Evolutionary conservation across 2,113 vertebrate species (phyloP).

Genomic region (Saiga tatarica): DNA sequence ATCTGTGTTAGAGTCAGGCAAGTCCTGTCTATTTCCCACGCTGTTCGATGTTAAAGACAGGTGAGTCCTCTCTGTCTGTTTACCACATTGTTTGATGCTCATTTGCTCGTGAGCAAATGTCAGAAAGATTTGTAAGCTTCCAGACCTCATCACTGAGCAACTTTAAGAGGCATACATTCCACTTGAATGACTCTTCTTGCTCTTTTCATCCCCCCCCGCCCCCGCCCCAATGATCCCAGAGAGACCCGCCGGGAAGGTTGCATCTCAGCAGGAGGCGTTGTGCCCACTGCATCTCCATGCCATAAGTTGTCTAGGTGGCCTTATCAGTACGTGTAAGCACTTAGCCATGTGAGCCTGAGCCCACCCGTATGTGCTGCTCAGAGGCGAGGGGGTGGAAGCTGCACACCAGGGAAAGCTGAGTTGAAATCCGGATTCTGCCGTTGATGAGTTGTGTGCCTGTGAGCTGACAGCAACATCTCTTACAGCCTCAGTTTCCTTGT

Average conservation of each 20-base stretch:
- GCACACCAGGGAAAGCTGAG: neutral
- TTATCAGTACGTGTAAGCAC: accelerated
- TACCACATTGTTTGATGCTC: neutral
- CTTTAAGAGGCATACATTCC: neutral
- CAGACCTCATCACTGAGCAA: neutral
- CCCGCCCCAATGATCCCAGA: neutral
- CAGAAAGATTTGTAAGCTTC: neutral
- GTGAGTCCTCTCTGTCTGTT: neutral
- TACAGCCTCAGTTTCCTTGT: neutral
- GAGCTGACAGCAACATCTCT: neutral
- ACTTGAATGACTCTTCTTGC: neutral
- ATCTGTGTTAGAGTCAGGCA: neutral
- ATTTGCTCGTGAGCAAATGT: neutral
- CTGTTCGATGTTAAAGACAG: neutral
- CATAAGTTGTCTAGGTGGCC: neutral
- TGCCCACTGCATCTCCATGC: neutral
- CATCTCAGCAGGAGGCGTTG: too few relatives aligned
- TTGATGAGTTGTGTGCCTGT: neutral
- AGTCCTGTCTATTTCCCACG: neutral
- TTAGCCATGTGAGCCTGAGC: neutral
- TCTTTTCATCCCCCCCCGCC: neutral
- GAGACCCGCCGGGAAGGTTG: neutral
- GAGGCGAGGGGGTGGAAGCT: neutral
- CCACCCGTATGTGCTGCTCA: accelerated
- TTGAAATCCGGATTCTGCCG: neutral